Evolutionary conservation across 2,888 invertebrate genomes (phyloP).

Genomic region (Ectemnius cavifrons): DNA sequence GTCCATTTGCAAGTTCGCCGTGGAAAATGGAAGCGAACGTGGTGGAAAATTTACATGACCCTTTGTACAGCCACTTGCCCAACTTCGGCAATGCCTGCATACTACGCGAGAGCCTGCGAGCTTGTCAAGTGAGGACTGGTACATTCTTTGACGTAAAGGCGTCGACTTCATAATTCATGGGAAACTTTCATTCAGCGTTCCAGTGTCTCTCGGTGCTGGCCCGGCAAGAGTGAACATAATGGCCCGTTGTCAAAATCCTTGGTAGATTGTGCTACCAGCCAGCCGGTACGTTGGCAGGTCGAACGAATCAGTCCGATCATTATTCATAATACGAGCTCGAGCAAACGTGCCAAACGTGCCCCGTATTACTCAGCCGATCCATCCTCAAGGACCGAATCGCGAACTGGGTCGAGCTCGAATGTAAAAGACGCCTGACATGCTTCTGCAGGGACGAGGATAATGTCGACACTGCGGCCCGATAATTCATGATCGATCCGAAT

Average conservation of each 20-base stretch:
- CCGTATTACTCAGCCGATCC: conserved; percentile 22
- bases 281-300: conserved; percentile 1
- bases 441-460: background rate
- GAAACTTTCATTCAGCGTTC: conserved; percentile 48
- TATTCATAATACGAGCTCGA: conserved; percentile 42
- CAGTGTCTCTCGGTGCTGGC: background rate
- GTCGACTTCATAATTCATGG: conserved; percentile 57
- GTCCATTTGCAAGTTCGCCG: conserved; percentile 59
- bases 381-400: background rate
- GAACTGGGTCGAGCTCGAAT: conserved; percentile 3
- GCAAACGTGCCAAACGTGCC: conserved; percentile 29
- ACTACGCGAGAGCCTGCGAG: conserved; percentile 27
- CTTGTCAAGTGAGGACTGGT: conserved; percentile 48
- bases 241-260: conserved; percentile 2
- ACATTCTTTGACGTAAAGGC: conserved; percentile 56
- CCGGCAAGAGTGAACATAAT: background rate
- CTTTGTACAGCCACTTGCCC: conserved; percentile 53
- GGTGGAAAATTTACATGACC: conserved; percentile 62
- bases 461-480: background rate
- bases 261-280: background rate
- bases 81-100: conserved; percentile 41
- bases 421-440: conserved; percentile 13
- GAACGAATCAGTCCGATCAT: conserved; percentile 50
- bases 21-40: conserved; percentile 59
- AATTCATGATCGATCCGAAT: conserved; percentile 1